Base-by-base conservation (phyloP, 2,888 invertebrate genomes). In the Himalopsyche kuldschensis region DNA sequence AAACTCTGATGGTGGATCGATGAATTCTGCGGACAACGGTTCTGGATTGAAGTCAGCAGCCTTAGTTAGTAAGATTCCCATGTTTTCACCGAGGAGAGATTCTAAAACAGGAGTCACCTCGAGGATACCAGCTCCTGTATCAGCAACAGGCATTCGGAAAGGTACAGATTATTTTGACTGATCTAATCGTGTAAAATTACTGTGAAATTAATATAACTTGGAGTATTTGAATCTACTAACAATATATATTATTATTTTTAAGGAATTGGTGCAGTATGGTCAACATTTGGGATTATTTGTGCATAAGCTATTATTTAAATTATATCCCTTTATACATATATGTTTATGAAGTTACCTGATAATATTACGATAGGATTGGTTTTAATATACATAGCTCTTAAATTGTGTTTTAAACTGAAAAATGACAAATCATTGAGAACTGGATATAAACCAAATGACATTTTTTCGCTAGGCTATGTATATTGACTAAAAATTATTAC, bases 71-170 rank as follows among this genome's bases (percentile, higher is more conserved):
- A 86, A 86, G 82, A 86, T 86, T 30, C 86, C 86, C 17, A 86
- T 85, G 86, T 86, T 86, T 69, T 84, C 86, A 35, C 86, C 86
- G 5, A 85, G 86, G 55, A 86, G 85, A 76, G 86, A 86, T 63
- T 79, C 85, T 31, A 86, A 86, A 32, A 27, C 80, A 5, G 85
- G 85, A 0, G 79, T 85, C n/a, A 83, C 84, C 10, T 86, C 85
- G 5, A 85, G 86, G 41, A 86, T 86, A 81, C 86, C 86, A 24
- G 86, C 86, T n/a, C 86, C 86, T 8, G 83, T 86, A 11, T 86
- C 86, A n/a, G 75, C 76, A 5, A 75, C 76, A 4, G 47, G 83
- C 30, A 84, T 80, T 32, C 84, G 85, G 79, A 86, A 86, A 80
- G 63, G 85, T 10, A 79, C 86, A 24, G 85, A 84, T 15, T 86